Conservation (phyloP, 2,888 invertebrate genomes). For the Xiphydria camelus region DNA sequence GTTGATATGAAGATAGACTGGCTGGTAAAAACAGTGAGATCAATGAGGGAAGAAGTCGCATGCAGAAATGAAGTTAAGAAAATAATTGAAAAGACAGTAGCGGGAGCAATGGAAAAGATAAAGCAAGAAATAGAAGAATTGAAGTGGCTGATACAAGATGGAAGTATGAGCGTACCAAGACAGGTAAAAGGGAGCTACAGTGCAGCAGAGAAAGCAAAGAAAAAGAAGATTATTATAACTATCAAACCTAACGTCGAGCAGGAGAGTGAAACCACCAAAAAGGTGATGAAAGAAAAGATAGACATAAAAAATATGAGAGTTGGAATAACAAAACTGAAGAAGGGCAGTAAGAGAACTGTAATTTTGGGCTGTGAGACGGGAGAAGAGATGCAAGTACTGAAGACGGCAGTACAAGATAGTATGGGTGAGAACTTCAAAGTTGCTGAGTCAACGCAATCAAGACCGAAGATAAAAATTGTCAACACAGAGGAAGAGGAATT, state of each 20-base stretch:
- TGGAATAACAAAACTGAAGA: constrained; percentile 5
- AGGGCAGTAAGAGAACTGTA: constrained; percentile 3
- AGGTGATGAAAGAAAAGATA: constrained; percentile 5
- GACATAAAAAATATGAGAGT: constrained; percentile 2
- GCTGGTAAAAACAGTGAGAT: constrained; percentile 5
- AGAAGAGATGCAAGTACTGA: neutral
- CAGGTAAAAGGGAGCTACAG: constrained; percentile 1
- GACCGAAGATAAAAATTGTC: neutral
- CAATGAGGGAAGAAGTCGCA: constrained; percentile 1
- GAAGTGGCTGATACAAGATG: neutral
- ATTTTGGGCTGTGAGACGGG: constrained; percentile 2
- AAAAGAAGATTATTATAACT: constrained; percentile 4
- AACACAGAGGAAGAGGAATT: no score
- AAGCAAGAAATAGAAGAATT: no score
- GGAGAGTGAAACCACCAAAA: constrained; percentile 9
- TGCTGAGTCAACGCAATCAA: neutral
- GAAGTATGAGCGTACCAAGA: neutral
- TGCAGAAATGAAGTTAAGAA: constrained; percentile 3
- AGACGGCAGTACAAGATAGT: neutral
- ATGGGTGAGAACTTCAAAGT: neutral
- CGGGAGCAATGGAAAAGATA: constrained; percentile 3
- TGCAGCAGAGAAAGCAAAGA: neutral
- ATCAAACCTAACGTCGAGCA: constrained; percentile 9
- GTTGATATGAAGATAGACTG: neutral
- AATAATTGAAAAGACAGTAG: constrained; percentile 1